Evolutionary conservation across 2,113 vertebrate genomes (phyloP).

Genomic region (Ondatra zibethicus): DNA sequence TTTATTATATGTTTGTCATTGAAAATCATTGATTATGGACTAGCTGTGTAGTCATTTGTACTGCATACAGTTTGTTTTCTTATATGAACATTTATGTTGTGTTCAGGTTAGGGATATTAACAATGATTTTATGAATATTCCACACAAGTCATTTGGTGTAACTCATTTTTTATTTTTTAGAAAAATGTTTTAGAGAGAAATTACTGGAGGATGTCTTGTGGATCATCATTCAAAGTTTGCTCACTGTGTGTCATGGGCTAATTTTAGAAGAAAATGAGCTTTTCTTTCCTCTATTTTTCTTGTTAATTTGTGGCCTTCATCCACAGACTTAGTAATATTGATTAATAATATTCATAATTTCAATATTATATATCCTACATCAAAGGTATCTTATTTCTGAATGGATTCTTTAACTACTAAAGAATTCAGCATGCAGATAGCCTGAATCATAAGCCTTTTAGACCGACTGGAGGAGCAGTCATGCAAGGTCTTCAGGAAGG

Average conservation of each 20-base stretch:
- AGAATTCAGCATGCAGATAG: background rate
- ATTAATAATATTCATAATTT: background rate
- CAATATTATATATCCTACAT: background rate
- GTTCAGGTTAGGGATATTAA: background rate
- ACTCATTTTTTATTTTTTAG: background rate
- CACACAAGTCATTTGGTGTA: background rate
- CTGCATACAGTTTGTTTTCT: background rate
- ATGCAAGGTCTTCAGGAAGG: background rate
- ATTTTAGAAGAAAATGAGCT: background rate
- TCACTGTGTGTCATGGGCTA: background rate
- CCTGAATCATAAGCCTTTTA: background rate
- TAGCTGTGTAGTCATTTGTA: background rate
- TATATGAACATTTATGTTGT: background rate
- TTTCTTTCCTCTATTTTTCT: background rate
- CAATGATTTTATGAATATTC: background rate
- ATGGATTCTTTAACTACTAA: background rate
- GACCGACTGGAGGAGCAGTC: background rate
- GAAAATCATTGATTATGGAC: background rate
- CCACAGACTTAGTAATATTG: background rate
- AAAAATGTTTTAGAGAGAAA: background rate
- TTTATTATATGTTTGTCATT: background rate
- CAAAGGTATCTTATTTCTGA: background rate
- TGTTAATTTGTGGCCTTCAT: background rate
- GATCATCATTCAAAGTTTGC: background rate
- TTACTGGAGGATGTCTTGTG: background rate